Evolutionary conservation across 2,888 invertebrate species (phyloP), one percentile per base, ranked within the genome.

Genomic region (Sipunculus nudus): DNA sequence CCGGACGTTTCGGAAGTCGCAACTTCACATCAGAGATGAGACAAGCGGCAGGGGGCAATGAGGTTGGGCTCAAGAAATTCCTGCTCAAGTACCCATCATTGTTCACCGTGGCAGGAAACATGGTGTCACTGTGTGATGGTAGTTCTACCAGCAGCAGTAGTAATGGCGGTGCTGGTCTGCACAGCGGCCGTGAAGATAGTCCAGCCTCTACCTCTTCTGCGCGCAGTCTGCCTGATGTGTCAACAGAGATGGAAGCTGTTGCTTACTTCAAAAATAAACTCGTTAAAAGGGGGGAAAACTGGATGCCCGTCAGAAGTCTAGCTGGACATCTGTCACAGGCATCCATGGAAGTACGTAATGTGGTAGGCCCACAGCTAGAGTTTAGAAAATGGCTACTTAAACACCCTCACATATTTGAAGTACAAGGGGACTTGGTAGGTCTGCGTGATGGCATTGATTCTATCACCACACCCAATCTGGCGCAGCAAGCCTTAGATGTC

Each of bases 1-100:
- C 96, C 83, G 98, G 98, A 85, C 96, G 98, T 86, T 99, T 99
- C 86, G 98, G 98, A 78, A 96, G 97, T 74, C 96, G 96, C 85
- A 97, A 95, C 74, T 99, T 99, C 86, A 96, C 98, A 26, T 94
- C 96, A 86, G 98, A 98, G 87, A 98, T 98, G 97, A 72, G 83
- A 43, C 73, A 78, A 43, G 85, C 87, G 45, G 86, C 86, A 49
- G 87, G 97, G 72, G 96, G 96, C 75, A 96, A 95, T 74, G 96
- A 97, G 86, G 93, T 41, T 53, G 94, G 98, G 59, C 88, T 99
- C 63, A 95, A 94, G 85, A 97, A 97, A 86, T 99, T 99, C 86
- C 89, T 99, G 79, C 88, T 91, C 58, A 95, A 96, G 84, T 97
- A 96, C 88, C 98, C 99, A 75, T 92, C 95, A 67, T 88, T 99